Base-by-base conservation (phyloP, 1,140 invertebrate species). In the Saccostrea cuccullata region DNA sequence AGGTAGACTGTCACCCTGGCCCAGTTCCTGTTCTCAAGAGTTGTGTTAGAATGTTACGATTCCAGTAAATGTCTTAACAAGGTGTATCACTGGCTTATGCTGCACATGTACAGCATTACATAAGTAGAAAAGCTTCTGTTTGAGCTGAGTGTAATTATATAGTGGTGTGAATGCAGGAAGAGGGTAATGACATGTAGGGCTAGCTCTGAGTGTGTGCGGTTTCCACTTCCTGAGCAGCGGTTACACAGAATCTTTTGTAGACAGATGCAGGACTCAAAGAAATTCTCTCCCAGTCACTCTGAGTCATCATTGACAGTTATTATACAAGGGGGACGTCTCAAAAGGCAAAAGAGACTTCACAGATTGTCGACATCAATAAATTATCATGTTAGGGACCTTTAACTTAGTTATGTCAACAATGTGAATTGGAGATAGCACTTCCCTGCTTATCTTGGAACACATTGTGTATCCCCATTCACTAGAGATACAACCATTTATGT, bases 261-360 rank as follows among this genome's bases (percentile, higher is more conserved):
- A 77, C 70, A 77, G 70, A 77, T 77, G 70, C 23, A 30, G 70
- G 70, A 77, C 70, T 77, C 30, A 17, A 77, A 36, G 30, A 77
- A 77, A 64, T 64, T 64, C 17, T 64, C 58, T 6, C 12, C 70
- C 30, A 77, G 70, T 77, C 70, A 77, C 30, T 77, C 70, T 77
- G 70, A 77, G 70, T 77, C 70, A 77, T 77, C 70, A 64, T 36
- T 77, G 70, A 77, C 70, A 77, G 70, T 77, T 77, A 77, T 77
- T 30, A 77, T 77, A 12, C 70, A 77, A 13, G 70, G 70, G 30
- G 70, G 30, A 26, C 15, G 30, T 77, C 70, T 77, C 70, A 77
- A 77, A 77, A 36, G 70, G 23, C 26, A 77, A 15, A 77, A 77
- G 26, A 17, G 15, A 36, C 26, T 26, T 11, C 13, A 36, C 23